Conservation (phyloP, 2,888 invertebrate species). For the Apocheima hispidaria region DNA sequence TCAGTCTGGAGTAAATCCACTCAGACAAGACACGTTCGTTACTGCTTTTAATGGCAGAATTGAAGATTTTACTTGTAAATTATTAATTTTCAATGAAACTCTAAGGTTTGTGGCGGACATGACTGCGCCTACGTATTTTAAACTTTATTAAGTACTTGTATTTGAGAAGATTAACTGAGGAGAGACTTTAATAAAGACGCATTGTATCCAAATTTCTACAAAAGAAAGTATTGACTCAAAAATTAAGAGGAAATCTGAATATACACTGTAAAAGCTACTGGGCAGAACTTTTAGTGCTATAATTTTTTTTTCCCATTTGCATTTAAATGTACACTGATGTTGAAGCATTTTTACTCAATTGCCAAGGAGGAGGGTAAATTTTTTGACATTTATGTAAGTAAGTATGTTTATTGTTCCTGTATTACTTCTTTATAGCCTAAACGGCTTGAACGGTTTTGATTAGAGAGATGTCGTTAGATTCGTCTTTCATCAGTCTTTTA, state of each 20-base stretch:
- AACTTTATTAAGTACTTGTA: constrained; percentile 3
- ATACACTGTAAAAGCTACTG: too few species aligned
- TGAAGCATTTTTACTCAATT: too few species aligned
- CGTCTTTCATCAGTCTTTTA: too few species aligned
- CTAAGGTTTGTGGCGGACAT: constrained; percentile 6
- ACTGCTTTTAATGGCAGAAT: neutral
- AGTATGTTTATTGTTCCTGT: too few species aligned
- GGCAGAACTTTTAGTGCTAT: too few species aligned
- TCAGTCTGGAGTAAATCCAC: constrained; percentile 1
- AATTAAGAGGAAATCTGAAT: neutral
- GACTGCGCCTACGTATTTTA: neutral
- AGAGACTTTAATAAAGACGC: neutral
- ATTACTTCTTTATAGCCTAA: too few species aligned
- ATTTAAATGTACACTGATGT: too few species aligned
- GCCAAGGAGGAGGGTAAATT: too few species aligned
- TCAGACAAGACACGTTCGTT: constrained; percentile 1
- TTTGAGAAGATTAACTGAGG: constrained; percentile 5
- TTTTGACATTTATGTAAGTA: too few species aligned
- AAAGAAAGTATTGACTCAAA: neutral
- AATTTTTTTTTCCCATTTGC: too few species aligned
- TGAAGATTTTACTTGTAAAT: constrained; percentile 11
- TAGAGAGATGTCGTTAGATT: too few species aligned
- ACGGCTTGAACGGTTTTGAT: too few species aligned
- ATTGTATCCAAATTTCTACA: neutral
- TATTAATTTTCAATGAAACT: constrained; percentile 12